phyloP scores from a whole-genome alignment of 2,888 invertebrate genomes.

The Drepanosiphum platanoidis region DNA sequence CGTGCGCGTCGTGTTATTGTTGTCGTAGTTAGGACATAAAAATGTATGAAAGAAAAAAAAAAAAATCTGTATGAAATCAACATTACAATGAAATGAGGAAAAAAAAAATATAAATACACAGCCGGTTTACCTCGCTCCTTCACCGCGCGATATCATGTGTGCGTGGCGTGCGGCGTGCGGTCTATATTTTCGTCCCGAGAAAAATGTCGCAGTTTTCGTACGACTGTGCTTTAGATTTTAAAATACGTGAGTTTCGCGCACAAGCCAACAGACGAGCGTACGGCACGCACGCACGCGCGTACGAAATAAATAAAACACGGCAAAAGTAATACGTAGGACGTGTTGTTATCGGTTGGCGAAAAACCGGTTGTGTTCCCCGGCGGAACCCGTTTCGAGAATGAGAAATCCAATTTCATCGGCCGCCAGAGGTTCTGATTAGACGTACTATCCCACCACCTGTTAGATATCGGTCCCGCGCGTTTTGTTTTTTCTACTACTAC shows the following conservation, averaged over 20 bases:
- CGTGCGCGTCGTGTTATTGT: background rate
- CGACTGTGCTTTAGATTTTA: background rate
- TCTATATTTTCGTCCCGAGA: background rate
- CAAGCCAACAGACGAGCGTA: background rate
- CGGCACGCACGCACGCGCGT: background rate
- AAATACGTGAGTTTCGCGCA: background rate
- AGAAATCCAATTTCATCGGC: slow-evolving; percentile 34
- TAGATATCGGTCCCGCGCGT: background rate
- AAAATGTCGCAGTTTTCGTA: background rate
- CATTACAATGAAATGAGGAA: background rate
- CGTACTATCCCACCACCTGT: no score
- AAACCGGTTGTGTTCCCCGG: slow-evolving; percentile 57
- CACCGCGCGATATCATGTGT: background rate
- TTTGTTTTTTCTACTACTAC: slow-evolving; percentile 14
- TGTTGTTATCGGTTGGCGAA: slow-evolving; percentile 41
- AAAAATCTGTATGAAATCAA: background rate
- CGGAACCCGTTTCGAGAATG: slow-evolving; percentile 47
- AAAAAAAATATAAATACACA: slow-evolving; percentile 8
- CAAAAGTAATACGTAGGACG: background rate
- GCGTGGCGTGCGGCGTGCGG: background rate
- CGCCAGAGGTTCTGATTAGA: background rate
- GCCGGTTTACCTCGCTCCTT: slow-evolving; percentile 9
- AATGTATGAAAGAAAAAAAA: background rate
- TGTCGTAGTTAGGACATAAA: background rate
- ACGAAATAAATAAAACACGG: background rate